Percentiles rank a stretch among this genome's conserved stretches.
phyloP scores from a whole-genome alignment of 2,113 vertebrate genomes.

The Psittacus erithacus region DNA sequence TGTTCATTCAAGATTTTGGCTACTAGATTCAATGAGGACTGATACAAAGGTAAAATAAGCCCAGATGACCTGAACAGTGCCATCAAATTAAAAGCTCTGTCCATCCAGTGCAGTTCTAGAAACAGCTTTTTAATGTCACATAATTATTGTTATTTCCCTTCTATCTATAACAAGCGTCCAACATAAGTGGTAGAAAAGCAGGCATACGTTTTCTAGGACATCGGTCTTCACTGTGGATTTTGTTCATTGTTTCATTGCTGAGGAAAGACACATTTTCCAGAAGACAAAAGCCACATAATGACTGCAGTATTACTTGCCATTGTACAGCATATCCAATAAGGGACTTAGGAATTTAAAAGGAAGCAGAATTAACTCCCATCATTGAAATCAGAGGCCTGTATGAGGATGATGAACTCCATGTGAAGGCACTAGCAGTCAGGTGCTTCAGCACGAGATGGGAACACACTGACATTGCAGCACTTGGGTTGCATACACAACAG shows the following conservation, averaged over 20 bases:
- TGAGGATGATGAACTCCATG: neutral
- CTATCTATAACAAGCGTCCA: neutral
- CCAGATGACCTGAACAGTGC: neutral
- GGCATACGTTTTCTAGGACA: neutral
- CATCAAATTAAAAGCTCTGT: neutral
- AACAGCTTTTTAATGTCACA: neutral
- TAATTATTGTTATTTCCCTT: neutral
- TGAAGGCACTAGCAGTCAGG: neutral
- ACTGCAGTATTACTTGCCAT: neutral
- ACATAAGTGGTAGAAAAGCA: accelerated
- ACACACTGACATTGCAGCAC: accelerated
- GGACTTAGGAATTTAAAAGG: neutral
- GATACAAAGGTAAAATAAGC: neutral
- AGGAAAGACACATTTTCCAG: neutral
- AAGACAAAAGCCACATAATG: neutral
- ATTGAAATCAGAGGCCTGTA: neutral
- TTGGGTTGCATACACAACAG: accelerated
- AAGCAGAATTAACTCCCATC: neutral
- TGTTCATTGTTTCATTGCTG: neutral
- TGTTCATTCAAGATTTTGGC: neutral
- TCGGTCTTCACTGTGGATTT: neutral
- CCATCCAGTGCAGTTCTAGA: neutral
- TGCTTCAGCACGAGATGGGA: neutral
- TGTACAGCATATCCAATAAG: neutral
- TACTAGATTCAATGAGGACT: neutral